Evolutionary conservation across 2,797 vertebrate species (phyloP), one percentile per base, ranked within the genome.

Genomic region (Prunella strophiata): DNA sequence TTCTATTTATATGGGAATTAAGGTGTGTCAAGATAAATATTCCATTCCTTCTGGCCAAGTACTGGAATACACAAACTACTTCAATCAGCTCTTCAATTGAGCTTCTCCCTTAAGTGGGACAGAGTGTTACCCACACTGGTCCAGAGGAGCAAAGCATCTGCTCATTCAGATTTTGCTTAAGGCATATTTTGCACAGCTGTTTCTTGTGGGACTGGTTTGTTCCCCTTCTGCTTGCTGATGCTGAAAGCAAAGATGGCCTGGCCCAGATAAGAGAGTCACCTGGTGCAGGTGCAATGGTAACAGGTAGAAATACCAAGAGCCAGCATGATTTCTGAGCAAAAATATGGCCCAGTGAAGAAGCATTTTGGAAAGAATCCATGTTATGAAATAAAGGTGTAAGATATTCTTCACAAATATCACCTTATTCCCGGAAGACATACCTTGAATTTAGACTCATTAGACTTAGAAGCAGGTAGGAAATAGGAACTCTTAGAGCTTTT

Each of bases 191-290:
- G 77, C 59, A 71, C 48, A 86, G 42, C 58, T 90, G 34, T 50
- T 92, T 76, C 78, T 83, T 85, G 16, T 91, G 91, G 76, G 59
- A 71, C 68, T 81, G 58, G 26, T 77, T 88, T 90, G 29, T 57
- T 90, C 54, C 78, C 14, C 14, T 85, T 43, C 72, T 86, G 29
- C 38, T 45, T 67, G 23, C 76, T 76, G 55, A 78, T 68, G 73
- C 48, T 0, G 0, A 89, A 85, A 70, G 62, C 3, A 4, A 66
- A 73, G 73, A 58, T 75, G 43, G 23, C 66, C 48, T 91, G 59
- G 65, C 27, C 68, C 54, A 85, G 47, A 15, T 66, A 45, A 75
- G n/a, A 61, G 16, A 42, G 43, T 88, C 58, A 59, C 55, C 48
- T 90, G 40, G 8, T 47, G 20, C 36, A 11, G 42, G 34, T 57